Conservation (phyloP, 53 echinoderm and acorn worm species). For the Hippasteria phrygiana region DNA sequence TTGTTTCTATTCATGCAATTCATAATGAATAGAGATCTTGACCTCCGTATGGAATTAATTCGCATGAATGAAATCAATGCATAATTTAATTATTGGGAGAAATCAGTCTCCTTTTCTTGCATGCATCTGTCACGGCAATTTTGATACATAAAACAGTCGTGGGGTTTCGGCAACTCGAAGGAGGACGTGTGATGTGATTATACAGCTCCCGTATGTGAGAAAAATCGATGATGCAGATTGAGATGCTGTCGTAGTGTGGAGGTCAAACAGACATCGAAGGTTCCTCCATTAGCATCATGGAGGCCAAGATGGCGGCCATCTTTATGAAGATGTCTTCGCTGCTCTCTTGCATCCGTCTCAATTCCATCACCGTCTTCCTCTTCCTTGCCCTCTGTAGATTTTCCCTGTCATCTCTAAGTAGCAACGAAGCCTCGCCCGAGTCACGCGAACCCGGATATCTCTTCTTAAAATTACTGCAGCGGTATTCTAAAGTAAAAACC, state of each 20-base stretch:
- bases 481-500: slow-evolving; percentile 45
- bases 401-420: neutral
- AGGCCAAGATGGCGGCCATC: slow-evolving; percentile 67
- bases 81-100: neutral
- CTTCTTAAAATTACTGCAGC: slow-evolving; percentile 51
- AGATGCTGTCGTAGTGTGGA: neutral
- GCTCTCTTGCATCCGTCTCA: neutral
- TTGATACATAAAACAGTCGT: neutral
- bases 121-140: neutral
- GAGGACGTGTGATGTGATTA: slow-evolving; percentile 1
- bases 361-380: neutral
- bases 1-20: no score
- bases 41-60: no score
- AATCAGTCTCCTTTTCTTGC: neutral
- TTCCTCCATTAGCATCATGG: slow-evolving; percentile 29
- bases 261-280: slow-evolving; percentile 31
- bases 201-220: neutral
- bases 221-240: slow-evolving; percentile 57
- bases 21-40: no score
- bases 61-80: no score
- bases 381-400: neutral
- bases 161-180: neutral
- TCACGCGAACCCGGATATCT: slow-evolving; percentile 19
- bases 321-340: slow-evolving; percentile 40
- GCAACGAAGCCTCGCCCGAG: slow-evolving; percentile 4